Percentiles rank a stretch among this genome's conserved stretches.
Evolutionary conservation across 2,113 vertebrate species (phyloP).

Genomic region (Genyomyrus donnyi): DNA sequence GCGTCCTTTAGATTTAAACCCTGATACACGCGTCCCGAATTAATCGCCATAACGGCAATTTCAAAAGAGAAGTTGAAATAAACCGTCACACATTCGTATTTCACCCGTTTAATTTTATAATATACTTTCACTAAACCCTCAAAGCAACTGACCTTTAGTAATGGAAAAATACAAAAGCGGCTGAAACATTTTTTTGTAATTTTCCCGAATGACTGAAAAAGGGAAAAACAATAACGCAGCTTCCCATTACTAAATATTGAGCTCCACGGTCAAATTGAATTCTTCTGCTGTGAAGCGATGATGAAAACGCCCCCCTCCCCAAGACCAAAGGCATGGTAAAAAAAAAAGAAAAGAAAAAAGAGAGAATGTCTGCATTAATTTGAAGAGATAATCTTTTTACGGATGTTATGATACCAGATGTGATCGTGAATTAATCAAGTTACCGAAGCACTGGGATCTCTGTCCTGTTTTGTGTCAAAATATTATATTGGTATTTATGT

Average conservation of each 20-base stretch:
- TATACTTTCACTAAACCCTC: background rate
- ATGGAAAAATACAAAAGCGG: background rate
- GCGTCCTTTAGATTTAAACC: background rate
- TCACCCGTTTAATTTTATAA: background rate
- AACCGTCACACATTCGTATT: background rate
- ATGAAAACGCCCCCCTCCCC: background rate
- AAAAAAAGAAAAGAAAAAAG: background rate
- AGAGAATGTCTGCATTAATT: conserved; percentile 10
- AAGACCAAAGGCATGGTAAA: background rate
- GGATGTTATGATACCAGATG: conserved; percentile 16
- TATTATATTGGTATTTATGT: background rate
- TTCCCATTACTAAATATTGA: background rate
- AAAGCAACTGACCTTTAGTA: background rate
- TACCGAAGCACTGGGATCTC: background rate
- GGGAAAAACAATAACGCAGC: background rate
- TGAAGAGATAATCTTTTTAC: conserved; percentile 14
- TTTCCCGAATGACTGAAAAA: background rate
- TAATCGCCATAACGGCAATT: background rate
- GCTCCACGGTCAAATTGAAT: background rate
- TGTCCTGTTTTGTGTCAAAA: conserved; percentile 11
- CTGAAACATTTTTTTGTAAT: background rate
- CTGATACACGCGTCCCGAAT: background rate
- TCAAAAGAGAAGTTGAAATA: background rate
- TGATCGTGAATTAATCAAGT: conserved; percentile 24
- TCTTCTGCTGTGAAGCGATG: conserved; percentile 2